Evolutionary conservation across 1,140 invertebrate species (phyloP).

Genomic region (Drosophila watanabei): DNA sequence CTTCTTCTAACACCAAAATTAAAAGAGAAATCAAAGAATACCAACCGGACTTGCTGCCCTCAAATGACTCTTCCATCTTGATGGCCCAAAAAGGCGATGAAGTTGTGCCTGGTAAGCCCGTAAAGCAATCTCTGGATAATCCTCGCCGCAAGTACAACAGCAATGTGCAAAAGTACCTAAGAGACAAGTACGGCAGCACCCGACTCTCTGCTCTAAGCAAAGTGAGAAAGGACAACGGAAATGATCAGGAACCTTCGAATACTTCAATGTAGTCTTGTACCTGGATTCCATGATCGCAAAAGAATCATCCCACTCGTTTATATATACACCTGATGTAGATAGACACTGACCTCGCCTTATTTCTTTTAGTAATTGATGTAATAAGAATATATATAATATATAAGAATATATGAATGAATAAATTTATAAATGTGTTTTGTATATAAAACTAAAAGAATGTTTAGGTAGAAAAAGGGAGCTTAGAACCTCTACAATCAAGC

Average conservation of each 20-base stretch:
- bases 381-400: slow-evolving; percentile 26
- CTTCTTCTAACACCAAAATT: slow-evolving; percentile 7
- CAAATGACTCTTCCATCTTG: slow-evolving; percentile 19
- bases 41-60: slow-evolving; percentile 59
- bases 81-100: neutral
- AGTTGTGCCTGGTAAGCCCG: neutral
- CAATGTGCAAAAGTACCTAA: slow-evolving; percentile 66
- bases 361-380: slow-evolving; percentile 20
- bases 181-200: slow-evolving; percentile 56
- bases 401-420: slow-evolving; percentile 8
- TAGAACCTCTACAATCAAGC: too few species aligned
- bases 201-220: slow-evolving; percentile 1
- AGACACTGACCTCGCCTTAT: slow-evolving; percentile 31
- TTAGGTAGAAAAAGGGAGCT: neutral
- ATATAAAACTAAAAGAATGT: neutral
- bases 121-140: slow-evolving; percentile 22
- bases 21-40: slow-evolving; percentile 28
- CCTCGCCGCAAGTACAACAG: slow-evolving; percentile 64
- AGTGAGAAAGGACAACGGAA: neutral
- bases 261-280: neutral
- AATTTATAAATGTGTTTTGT: slow-evolving; percentile 3
- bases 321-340: neutral
- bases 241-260: neutral
- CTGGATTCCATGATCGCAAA: neutral
- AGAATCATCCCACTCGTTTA: slow-evolving; percentile 2